Conservation (phyloP, 1,140 invertebrate genomes). For the Ceratoteleas bidentatus region DNA sequence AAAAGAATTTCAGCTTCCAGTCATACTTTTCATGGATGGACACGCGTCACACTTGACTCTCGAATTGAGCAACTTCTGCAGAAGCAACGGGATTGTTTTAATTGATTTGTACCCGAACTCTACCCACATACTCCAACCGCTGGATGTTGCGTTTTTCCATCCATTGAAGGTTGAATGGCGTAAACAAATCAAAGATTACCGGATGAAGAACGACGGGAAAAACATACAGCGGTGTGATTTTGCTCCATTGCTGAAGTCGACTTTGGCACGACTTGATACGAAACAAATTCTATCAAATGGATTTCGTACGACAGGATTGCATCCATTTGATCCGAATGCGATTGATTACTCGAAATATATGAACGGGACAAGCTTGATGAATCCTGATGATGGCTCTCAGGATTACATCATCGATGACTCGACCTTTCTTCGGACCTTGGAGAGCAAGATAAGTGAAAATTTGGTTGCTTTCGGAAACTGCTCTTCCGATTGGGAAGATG, state of each 20-base stretch:
- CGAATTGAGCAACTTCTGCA: constrained; percentile 73
- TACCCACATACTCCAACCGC: constrained; percentile 74
- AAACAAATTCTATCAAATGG: constrained; percentile 27
- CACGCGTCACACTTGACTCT: constrained; percentile 75
- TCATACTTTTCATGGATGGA: constrained; percentile 78
- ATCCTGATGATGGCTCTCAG: not conserved
- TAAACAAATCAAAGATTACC: constrained; percentile 43
- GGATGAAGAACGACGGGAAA: constrained; percentile 14
- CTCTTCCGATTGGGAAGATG: constrained; percentile 19
- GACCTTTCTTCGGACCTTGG: constrained; percentile 19
- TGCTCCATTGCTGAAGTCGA: constrained; percentile 1
- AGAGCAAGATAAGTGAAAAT: constrained; percentile 6
- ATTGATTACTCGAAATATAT: constrained; percentile 34
- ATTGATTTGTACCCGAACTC: constrained; percentile 72
- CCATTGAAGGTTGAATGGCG: constrained; percentile 72
- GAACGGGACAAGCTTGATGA: not conserved
- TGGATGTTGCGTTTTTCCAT: constrained; percentile 72
- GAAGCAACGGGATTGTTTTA: constrained; percentile 65
- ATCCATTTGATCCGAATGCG: constrained; percentile 39
- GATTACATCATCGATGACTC: constrained; percentile 15
- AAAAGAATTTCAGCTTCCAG: constrained; percentile 64
- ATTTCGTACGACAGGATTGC: constrained; percentile 37
- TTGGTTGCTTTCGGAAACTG: constrained; percentile 23
- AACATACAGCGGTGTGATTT: constrained; percentile 22
- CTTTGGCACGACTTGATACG: not conserved